Evolutionary conservation across 2,113 vertebrate species (phyloP), one percentile per base, ranked within the genome.

Genomic region (Actinemys pallida): DNA sequence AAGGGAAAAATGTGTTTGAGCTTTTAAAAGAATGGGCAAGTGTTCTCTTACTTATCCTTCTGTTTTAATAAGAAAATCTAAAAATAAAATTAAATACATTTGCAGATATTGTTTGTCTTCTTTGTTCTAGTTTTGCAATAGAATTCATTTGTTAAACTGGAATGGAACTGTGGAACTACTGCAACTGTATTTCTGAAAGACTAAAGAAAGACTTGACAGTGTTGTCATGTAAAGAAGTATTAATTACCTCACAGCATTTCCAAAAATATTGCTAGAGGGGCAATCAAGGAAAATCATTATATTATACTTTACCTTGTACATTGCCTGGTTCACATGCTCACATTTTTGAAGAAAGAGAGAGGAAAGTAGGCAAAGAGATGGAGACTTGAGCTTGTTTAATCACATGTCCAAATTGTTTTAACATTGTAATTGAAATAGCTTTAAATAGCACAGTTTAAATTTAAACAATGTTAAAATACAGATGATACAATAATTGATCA

Each of bases 181-280:
- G 92, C 31, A 95, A 19, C 87, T 97, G 92, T 95, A 81, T 97
- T 97, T 95, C 27, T 93, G 88, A 91, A 92, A 92, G 69, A 94
- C 75, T 75, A 94, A 81, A 94, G 90, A 88, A 83, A 39, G 54
- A 82, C 8, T 96, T 97, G 86, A 96, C 83, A 96, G 50, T 90
- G 45, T 92, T 97, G 90, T 91, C 88, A 24, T 96, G 93, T 82
- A 93, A 97, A 96, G 92, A 91, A 52, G 56, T 97, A 97, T 96
- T 95, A 96, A 98, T 98, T 97, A 95, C 94, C 90, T 97, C 96
- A 96, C 92, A 95, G 8, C 16, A 7, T 87, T 95, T 98, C 93
- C 81, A 95, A 93, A 97, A 97, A 83, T 95, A 91, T 56, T 93
- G 42, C 91, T 96, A 65, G 88, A 94, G 92, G 91, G 59, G n/a